Percentiles rank a stretch among this genome's conserved stretches.
These are phyloP conservation scores for Prionailurus viverrinus DNA, from an alignment of 2,113 vertebrate species.

Conservation along the genomic window DNA sequence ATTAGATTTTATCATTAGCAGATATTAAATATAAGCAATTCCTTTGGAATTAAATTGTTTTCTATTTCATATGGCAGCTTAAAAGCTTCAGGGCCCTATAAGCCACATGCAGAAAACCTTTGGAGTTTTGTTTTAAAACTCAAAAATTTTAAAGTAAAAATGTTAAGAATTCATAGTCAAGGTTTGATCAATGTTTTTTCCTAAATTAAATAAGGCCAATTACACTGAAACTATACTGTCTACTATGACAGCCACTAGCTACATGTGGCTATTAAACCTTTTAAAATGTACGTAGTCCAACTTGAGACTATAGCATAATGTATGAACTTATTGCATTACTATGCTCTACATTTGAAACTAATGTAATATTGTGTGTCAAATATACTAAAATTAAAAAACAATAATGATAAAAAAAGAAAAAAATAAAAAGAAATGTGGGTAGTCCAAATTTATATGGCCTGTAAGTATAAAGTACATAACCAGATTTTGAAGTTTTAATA, in stretches of 20 bases:
- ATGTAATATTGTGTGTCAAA: neutral
- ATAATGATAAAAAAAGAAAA: neutral
- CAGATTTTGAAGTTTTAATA: neutral
- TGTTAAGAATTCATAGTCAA: neutral
- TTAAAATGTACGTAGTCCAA: neutral
- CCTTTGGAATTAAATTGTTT: slow-evolving; percentile 26
- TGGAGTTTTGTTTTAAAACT: slow-evolving; percentile 27
- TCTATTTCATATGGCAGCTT: neutral
- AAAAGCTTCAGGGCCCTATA: neutral
- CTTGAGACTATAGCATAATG: neutral
- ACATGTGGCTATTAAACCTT: neutral
- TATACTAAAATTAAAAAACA: neutral
- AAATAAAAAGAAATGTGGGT: neutral
- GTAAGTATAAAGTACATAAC: neutral
- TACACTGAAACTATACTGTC: neutral
- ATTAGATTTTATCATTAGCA: slow-evolving; percentile 21
- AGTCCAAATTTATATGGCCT: neutral
- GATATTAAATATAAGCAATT: slow-evolving; percentile 38
- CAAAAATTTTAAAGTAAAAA: neutral
- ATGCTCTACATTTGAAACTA: neutral
- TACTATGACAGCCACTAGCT: neutral
- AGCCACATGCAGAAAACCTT: neutral
- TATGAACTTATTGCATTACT: neutral
- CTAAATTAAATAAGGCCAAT: slow-evolving; percentile 6
- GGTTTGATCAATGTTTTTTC: neutral